These are phyloP conservation scores for Eubucco bourcierii DNA, from an alignment of 2,113 vertebrate species.

Conservation along the genomic window DNA sequence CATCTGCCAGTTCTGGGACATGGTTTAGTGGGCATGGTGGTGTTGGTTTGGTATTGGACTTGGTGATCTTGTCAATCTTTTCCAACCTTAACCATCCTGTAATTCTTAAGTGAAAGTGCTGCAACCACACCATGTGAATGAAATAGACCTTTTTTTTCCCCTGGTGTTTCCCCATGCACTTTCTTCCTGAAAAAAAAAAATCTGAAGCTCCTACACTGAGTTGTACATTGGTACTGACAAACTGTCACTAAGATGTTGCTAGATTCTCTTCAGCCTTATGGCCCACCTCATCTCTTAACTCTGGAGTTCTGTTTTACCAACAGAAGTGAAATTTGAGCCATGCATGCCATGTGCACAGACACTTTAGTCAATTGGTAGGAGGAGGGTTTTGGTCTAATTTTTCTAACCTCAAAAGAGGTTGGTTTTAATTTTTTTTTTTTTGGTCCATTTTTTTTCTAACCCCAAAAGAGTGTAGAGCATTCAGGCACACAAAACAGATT, in stretches of 20 bases:
- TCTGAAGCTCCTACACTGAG: background rate
- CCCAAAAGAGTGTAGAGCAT: background rate
- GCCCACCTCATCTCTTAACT: background rate
- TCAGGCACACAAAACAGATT: background rate
- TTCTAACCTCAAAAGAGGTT: too few relatives aligned
- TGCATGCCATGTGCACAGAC: background rate
- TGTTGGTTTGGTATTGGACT: too few relatives aligned
- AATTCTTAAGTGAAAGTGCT: background rate
- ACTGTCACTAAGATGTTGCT: background rate
- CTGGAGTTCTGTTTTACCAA: background rate
- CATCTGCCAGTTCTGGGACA: constrained; percentile 39
- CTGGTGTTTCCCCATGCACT: background rate
- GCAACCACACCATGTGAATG: background rate
- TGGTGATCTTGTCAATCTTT: too few relatives aligned
- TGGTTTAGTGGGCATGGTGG: too few relatives aligned
- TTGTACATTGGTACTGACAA: background rate
- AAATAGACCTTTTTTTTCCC: background rate
- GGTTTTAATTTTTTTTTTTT: too few relatives aligned
- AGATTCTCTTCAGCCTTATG: background rate
- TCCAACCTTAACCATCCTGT: too few relatives aligned
- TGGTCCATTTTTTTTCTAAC: background rate
- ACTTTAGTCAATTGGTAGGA: background rate
- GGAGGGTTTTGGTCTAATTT: too few relatives aligned
- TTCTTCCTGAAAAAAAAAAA: background rate
- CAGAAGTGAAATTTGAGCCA: background rate